Conservation (phyloP, 2,113 vertebrate genomes). For the Etia nguti region DNA sequence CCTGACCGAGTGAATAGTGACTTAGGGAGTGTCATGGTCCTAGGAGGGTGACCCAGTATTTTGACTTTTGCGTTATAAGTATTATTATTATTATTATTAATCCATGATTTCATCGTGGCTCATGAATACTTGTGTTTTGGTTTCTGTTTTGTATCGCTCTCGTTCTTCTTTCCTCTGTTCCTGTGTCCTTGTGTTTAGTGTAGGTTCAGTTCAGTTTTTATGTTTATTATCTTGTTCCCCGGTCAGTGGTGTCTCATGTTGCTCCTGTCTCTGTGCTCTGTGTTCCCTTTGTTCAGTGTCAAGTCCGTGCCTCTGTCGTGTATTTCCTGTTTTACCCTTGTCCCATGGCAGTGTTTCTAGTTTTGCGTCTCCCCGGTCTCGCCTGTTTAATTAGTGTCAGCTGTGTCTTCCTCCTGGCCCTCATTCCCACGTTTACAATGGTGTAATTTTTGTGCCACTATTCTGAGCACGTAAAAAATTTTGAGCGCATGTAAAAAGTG, state of each 20-base stretch:
- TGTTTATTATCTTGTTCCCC: too few species aligned
- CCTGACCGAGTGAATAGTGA: fast-evolving
- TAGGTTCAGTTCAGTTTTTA: too few species aligned
- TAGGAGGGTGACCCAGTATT: not conserved
- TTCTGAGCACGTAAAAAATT: too few species aligned
- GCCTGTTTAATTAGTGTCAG: fast-evolving
- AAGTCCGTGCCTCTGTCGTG: not conserved
- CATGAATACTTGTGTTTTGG: not conserved
- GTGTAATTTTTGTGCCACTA: too few species aligned
- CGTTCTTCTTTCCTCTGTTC: too few species aligned
- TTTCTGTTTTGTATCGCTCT: not conserved
- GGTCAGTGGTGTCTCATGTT: not conserved
- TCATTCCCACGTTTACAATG: not conserved
- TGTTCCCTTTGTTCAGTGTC: fast-evolving
- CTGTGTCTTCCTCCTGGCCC: not conserved
- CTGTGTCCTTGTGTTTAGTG: too few species aligned
- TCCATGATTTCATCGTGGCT: fast-evolving
- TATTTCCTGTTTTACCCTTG: not conserved
- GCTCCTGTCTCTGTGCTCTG: not conserved
- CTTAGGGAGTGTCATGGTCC: not conserved
- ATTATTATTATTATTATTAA: not conserved
- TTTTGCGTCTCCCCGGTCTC: fast-evolving
- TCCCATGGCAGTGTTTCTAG: fast-evolving
- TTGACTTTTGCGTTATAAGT: fast-evolving
- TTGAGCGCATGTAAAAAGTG: too few species aligned